Evolutionary conservation across 2,113 vertebrate genomes (phyloP).

Genomic region (Oophaga pumilio): DNA sequence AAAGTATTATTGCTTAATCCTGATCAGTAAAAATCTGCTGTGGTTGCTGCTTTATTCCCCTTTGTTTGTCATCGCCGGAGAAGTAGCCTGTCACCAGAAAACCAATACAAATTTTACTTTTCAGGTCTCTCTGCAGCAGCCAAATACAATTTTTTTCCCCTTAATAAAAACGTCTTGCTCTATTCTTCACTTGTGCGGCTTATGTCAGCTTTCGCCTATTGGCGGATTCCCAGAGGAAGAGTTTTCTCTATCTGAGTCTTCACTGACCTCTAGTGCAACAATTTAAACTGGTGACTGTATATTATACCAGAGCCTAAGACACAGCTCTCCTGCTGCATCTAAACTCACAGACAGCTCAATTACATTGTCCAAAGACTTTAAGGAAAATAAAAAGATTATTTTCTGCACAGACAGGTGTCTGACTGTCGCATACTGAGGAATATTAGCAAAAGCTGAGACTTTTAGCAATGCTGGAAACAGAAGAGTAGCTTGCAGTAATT

Average conservation of each 20-base stretch:
- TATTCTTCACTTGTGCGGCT: slow-evolving; percentile 6
- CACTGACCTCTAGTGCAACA: slow-evolving; percentile 20
- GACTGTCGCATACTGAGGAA: background rate
- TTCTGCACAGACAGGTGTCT: background rate
- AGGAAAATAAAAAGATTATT: background rate
- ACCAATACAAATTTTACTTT: slow-evolving; percentile 24
- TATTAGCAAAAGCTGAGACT: background rate
- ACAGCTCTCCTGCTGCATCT: background rate
- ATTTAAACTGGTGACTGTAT: slow-evolving; percentile 34
- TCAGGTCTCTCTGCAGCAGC: background rate
- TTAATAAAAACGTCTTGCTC: slow-evolving; percentile 51
- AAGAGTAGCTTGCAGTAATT: too few relatives aligned
- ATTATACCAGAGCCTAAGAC: background rate
- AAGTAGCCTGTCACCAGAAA: slow-evolving; percentile 15
- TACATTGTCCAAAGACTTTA: background rate
- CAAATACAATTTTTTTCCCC: slow-evolving; percentile 28
- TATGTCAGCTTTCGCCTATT: slow-evolving; percentile 24
- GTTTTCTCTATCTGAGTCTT: slow-evolving; percentile 34
- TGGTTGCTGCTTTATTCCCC: background rate
- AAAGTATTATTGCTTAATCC: slow-evolving; percentile 12
- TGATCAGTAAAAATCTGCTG: background rate
- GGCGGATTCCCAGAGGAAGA: slow-evolving; percentile 32
- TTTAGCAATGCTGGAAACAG: background rate
- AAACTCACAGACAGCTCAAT: slow-evolving; percentile 21
- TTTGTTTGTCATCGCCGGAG: background rate